Evolutionary conservation across 2,888 invertebrate genomes (phyloP).

Genomic region (Drosophila demipolita): DNA sequence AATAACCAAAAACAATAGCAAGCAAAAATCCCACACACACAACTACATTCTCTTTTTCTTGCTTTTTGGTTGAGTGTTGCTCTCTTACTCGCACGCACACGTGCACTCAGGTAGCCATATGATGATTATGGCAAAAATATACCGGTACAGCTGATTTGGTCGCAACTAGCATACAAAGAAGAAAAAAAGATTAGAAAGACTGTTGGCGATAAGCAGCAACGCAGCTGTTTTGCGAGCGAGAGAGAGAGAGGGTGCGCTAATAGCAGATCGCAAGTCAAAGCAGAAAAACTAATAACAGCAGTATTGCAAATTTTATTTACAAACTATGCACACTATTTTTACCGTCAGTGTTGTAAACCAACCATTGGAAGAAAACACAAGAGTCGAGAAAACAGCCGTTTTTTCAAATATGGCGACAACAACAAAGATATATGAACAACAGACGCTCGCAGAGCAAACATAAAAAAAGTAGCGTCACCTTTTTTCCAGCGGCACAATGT

Average conservation of each 20-base stretch:
- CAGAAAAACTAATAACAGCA: not conserved
- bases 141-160: constrained; percentile 81
- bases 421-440: constrained; percentile 26
- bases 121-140: constrained; percentile 68
- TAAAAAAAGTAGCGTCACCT: constrained; percentile 75
- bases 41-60: constrained; percentile 21
- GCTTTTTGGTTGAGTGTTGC: constrained; percentile 17
- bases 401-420: constrained; percentile 74
- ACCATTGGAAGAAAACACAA: constrained; percentile 20
- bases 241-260: constrained; percentile 7
- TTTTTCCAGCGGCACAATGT: constrained; percentile 58
- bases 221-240: constrained; percentile 50
- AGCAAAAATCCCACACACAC: constrained; percentile 15
- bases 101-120: constrained; percentile 64
- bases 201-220: constrained; percentile 47
- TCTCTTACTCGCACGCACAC: constrained; percentile 2
- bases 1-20: constrained; percentile 24
- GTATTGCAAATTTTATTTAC: not conserved
- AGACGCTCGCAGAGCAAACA: constrained; percentile 24
- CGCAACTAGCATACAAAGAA: constrained; percentile 51
- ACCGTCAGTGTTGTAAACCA: constrained; percentile 56
- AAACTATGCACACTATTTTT: constrained; percentile 34
- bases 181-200: constrained; percentile 45
- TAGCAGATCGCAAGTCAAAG: constrained; percentile 38
- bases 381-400: constrained; percentile 68